Evolutionary conservation across 2,797 vertebrate genomes (phyloP).

Genomic region (Arremon aurantiirostris): DNA sequence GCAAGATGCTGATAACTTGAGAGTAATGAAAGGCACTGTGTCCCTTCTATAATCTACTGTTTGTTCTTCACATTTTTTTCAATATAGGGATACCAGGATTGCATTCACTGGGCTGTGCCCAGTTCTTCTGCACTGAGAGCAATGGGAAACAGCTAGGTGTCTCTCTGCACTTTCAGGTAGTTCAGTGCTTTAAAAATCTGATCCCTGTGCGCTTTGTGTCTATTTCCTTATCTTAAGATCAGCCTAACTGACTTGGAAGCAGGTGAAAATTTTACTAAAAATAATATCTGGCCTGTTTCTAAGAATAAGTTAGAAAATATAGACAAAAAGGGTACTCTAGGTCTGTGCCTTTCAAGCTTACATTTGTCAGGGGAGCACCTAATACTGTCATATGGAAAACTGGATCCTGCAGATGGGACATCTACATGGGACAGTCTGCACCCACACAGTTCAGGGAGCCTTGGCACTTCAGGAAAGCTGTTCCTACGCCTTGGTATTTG

Average conservation of each 20-base stretch:
- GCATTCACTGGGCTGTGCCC: background rate
- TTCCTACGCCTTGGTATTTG: background rate
- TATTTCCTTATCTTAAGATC: background rate
- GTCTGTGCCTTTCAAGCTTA: background rate
- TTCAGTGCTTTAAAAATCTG: constrained; percentile 30
- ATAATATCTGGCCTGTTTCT: background rate
- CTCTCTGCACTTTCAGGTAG: constrained; percentile 59
- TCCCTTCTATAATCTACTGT: background rate
- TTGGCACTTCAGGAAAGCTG: background rate
- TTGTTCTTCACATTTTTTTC: background rate
- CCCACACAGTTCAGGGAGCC: fast-evolving
- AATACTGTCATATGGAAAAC: background rate
- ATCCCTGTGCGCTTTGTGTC: background rate
- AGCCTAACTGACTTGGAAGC: background rate
- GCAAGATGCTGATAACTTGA: background rate
- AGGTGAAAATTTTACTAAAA: background rate
- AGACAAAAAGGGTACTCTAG: background rate
- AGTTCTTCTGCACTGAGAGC: background rate
- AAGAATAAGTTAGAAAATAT: background rate
- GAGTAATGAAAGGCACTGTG: background rate
- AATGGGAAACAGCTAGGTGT: constrained; percentile 54
- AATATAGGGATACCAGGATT: background rate
- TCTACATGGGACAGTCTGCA: background rate
- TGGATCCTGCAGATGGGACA: background rate
- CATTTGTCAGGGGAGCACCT: background rate